These are phyloP conservation scores for Drosophila atroscutellata DNA, from an alignment of 2,888 invertebrate species.

Conservation along the genomic window DNA sequence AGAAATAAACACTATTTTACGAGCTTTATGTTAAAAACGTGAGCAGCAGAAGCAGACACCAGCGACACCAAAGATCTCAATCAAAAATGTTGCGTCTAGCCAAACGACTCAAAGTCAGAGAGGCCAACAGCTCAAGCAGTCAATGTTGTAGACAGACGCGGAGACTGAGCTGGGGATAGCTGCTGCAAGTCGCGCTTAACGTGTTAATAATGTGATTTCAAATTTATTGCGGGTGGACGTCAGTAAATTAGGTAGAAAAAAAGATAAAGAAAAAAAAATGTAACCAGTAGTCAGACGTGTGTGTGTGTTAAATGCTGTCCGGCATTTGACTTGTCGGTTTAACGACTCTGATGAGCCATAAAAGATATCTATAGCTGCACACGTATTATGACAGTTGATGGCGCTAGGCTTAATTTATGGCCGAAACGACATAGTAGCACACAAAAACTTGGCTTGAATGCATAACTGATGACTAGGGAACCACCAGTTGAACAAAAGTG, in stretches of 20 bases:
- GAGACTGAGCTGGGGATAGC: slow-evolving; percentile 14
- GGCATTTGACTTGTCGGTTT: slow-evolving; percentile 47
- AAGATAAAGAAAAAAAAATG: slow-evolving; percentile 23
- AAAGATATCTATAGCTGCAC: slow-evolving; percentile 66
- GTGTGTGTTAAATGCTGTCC: slow-evolving; percentile 36
- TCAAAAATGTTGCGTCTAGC: slow-evolving; percentile 67
- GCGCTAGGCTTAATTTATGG: slow-evolving; percentile 73
- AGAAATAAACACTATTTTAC: slow-evolving; percentile 60
- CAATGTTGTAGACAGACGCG: slow-evolving; percentile 2
- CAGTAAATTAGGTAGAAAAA: slow-evolving; percentile 65
- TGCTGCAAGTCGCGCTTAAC: slow-evolving; percentile 66
- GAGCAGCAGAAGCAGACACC: slow-evolving; percentile 47
- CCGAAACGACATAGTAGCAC: slow-evolving; percentile 65
- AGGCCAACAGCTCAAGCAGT: slow-evolving; percentile 20
- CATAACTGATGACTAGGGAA: slow-evolving; percentile 58
- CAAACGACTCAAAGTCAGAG: slow-evolving; percentile 19
- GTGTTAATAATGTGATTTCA: slow-evolving; percentile 75
- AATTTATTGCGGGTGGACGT: slow-evolving; percentile 78
- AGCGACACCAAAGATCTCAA: slow-evolving; percentile 69
- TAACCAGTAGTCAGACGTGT: slow-evolving; percentile 24
- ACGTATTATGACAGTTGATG: slow-evolving; percentile 70
- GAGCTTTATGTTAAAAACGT: slow-evolving; percentile 65
- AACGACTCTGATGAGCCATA: slow-evolving; percentile 70
- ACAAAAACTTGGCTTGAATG: slow-evolving; percentile 55
- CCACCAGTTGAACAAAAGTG: slow-evolving; percentile 5